Conservation (phyloP, 2,797 vertebrate genomes). For the Phataginus tetradactyla region DNA sequence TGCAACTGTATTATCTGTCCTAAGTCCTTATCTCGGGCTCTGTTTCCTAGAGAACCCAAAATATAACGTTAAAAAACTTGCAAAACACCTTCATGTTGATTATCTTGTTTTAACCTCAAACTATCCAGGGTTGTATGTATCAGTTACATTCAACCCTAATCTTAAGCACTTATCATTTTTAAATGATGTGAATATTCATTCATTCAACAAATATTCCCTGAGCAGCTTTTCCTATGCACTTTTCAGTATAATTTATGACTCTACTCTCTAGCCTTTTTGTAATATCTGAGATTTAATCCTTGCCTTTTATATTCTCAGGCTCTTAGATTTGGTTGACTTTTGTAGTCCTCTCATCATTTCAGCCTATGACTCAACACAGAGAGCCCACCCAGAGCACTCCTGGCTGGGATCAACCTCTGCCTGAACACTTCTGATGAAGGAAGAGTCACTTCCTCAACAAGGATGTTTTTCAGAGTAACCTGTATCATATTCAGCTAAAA, state of each 20-base stretch:
- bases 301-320: not conserved
- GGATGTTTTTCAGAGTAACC: not conserved
- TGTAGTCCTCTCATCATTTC: not conserved
- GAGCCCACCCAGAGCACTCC: not conserved
- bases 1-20: not conserved
- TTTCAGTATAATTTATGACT: not conserved
- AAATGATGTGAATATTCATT: slow-evolving; percentile 11
- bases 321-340: not conserved
- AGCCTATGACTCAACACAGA: not conserved
- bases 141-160: not conserved
- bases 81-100: not conserved
- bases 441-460: not conserved
- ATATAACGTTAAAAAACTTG: not conserved
- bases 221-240: not conserved
- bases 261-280: not conserved
- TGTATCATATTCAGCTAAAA: not conserved
- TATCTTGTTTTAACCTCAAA: slow-evolving; percentile 10
- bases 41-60: not conserved
- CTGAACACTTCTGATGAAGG: not conserved
- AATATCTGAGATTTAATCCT: not conserved
- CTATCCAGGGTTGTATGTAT: not conserved
- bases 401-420: not conserved
- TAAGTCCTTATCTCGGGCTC: not conserved
- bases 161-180: not conserved
- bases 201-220: not conserved